Evolutionary conservation across 2,888 invertebrate genomes (phyloP).

Genomic region (Isoperla grammatica): DNA sequence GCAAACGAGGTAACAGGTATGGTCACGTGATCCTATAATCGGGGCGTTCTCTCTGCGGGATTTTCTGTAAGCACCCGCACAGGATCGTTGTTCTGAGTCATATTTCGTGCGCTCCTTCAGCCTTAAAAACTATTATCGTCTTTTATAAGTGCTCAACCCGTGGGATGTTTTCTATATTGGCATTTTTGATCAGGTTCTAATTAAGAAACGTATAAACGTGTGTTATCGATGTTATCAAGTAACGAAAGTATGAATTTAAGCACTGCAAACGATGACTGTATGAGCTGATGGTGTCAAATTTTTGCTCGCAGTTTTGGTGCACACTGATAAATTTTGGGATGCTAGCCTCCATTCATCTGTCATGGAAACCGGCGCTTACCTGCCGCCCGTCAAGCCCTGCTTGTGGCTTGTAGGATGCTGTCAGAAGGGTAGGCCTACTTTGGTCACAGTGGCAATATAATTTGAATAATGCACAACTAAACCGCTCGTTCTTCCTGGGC

Average conservation of each 20-base stretch:
- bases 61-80: conserved; percentile 10
- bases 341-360: neutral
- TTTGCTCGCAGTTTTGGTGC: conserved; percentile 3
- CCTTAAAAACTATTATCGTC: too few relatives aligned
- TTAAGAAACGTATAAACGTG: too few relatives aligned
- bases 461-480: too few relatives aligned
- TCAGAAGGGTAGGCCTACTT: too few relatives aligned
- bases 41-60: conserved; percentile 12
- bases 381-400: too few relatives aligned
- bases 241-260: conserved; percentile 9
- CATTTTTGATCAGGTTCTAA: too few relatives aligned
- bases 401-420: too few relatives aligned
- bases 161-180: too few relatives aligned
- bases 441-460: too few relatives aligned
- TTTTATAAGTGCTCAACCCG: too few relatives aligned
- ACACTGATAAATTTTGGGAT: neutral
- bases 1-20: neutral
- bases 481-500: too few relatives aligned
- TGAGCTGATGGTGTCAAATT: conserved; percentile 10
- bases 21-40: conserved; percentile 12
- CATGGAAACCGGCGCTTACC: neutral
- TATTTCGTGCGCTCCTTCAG: too few relatives aligned
- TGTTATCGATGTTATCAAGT: neutral
- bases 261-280: conserved; percentile 10
- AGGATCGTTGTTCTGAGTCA: conserved; percentile 6